Evolutionary conservation across 1,140 invertebrate species (phyloP).

Genomic region (Drosophila sechellia): DNA sequence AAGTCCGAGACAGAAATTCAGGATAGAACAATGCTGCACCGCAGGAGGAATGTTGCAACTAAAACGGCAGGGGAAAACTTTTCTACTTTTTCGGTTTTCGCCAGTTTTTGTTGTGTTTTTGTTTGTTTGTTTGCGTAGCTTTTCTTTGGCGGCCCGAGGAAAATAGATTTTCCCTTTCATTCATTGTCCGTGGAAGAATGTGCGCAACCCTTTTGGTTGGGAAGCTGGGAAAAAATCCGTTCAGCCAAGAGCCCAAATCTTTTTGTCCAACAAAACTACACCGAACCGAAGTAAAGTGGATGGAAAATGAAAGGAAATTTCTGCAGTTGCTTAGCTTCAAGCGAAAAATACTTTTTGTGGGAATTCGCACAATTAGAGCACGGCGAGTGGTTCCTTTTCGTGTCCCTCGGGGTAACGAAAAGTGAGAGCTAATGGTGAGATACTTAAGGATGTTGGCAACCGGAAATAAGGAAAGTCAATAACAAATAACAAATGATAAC

Average conservation of each 20-base stretch:
- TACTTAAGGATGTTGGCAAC: constrained; percentile 10
- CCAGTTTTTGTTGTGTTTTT: constrained; percentile 23
- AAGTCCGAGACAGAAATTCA: constrained; percentile 19
- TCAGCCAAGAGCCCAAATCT: constrained; percentile 19
- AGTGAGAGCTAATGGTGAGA: constrained; percentile 22
- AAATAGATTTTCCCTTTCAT: constrained; percentile 68
- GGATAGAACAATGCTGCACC: constrained; percentile 56
- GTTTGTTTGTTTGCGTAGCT: constrained; percentile 56
- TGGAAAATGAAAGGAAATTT: constrained; percentile 54
- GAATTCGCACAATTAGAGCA: constrained; percentile 80
- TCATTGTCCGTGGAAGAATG: constrained; percentile 25
- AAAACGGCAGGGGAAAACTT: constrained; percentile 16
- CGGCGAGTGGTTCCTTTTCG: constrained; percentile 43
- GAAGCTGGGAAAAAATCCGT: constrained; percentile 63
- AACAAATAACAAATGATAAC: too few relatives aligned
- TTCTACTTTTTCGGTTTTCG: constrained; percentile 10
- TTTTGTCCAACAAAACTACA: constrained; percentile 39
- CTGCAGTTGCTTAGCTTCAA: constrained; percentile 15
- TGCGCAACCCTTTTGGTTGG: constrained; percentile 49
- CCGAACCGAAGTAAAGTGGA: constrained; percentile 30
- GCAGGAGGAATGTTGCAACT: constrained; percentile 37
- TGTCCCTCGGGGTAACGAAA: constrained; percentile 1
- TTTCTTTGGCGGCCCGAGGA: constrained; percentile 42
- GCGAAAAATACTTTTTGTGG: constrained; percentile 61
- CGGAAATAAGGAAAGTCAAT: constrained; percentile 10